Evolutionary conservation across 2,797 vertebrate genomes (phyloP).

Genomic region (Mergus octosetaceus): DNA sequence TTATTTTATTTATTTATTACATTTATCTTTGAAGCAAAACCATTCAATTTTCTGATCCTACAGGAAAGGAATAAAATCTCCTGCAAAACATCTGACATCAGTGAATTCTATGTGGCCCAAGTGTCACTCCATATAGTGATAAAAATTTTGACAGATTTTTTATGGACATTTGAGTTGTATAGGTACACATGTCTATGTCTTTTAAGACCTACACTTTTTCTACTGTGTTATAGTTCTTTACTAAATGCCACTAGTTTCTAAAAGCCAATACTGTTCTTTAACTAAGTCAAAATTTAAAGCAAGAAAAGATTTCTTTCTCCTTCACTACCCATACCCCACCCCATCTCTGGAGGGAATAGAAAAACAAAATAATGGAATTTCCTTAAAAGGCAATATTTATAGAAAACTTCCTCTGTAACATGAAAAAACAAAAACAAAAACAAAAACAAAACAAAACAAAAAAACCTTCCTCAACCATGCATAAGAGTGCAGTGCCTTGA

Average conservation of each 20-base stretch:
- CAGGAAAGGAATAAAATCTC: background rate
- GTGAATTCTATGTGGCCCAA: background rate
- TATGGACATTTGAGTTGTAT: background rate
- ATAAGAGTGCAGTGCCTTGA: background rate
- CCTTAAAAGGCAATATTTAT: background rate
- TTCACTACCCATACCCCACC: background rate
- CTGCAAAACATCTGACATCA: background rate
- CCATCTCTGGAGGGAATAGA: background rate
- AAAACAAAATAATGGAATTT: background rate
- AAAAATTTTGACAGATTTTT: background rate
- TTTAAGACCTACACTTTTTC: background rate
- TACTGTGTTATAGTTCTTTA: background rate
- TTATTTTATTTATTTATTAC: too few species aligned
- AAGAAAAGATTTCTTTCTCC: background rate
- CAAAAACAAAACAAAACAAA: too few species aligned
- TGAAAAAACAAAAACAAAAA: background rate
- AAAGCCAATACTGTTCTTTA: background rate
- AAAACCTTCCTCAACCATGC: background rate
- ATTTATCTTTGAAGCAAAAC: background rate
- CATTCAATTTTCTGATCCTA: background rate
- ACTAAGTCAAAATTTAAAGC: background rate
- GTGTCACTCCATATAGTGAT: accelerated
- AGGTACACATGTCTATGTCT: background rate
- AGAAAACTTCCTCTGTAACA: background rate
- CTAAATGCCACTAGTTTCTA: background rate